Evolutionary conservation across 2,797 vertebrate genomes (phyloP).

Genomic region (Allobates femoralis): DNA sequence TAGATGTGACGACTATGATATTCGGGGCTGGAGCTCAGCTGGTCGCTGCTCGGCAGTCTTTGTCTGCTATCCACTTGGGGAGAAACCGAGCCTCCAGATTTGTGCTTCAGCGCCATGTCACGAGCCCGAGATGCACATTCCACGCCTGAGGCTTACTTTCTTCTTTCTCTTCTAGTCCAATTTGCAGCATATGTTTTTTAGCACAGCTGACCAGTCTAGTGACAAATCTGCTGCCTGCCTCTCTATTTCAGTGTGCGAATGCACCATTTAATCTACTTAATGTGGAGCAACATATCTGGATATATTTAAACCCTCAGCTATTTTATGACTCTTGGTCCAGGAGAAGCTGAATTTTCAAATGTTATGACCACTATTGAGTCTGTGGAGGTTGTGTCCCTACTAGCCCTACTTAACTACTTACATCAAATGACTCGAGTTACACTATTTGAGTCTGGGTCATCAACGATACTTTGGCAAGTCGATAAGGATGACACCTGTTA

Average conservation of each 20-base stretch:
- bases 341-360: not conserved
- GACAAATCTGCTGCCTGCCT: conserved; percentile 11
- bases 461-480: too few species aligned
- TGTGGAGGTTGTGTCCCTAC: too few species aligned
- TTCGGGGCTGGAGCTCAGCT: not conserved
- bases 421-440: too few species aligned
- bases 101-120: conserved; percentile 8
- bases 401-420: too few species aligned
- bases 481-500: too few species aligned
- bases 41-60: not conserved
- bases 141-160: not conserved
- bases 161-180: conserved; percentile 1
- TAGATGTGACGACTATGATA: not conserved
- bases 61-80: conserved; percentile 26
- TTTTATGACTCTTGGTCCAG: not conserved
- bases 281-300: not conserved
- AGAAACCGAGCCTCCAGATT: conserved; percentile 1
- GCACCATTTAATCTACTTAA: not conserved
- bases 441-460: too few species aligned
- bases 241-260: not conserved
- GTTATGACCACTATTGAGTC: not conserved
- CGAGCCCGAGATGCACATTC: conserved; percentile 36
- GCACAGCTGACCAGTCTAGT: conserved; percentile 21
- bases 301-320: not conserved
- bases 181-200: conserved; percentile 16